phyloP scores from a whole-genome alignment of 2,797 vertebrate species.

The Argya squamiceps region DNA sequence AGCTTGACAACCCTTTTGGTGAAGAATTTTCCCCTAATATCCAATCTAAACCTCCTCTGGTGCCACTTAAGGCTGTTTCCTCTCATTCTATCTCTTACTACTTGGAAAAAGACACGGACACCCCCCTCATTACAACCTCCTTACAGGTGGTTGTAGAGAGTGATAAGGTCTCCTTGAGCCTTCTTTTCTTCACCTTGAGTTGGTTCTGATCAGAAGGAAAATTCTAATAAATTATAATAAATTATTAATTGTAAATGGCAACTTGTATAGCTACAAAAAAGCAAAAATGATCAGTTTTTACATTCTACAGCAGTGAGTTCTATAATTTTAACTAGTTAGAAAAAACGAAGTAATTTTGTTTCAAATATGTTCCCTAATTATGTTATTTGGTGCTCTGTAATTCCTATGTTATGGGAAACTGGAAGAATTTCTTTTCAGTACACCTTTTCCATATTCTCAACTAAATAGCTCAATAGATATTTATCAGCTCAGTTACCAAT shows the following conservation, averaged over 20 bases:
- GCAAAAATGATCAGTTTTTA: not conserved
- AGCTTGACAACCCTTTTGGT: not conserved
- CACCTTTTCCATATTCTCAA: not conserved
- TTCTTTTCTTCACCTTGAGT: not conserved
- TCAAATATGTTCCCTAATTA: not conserved
- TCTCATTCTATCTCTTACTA: not conserved
- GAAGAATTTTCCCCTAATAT: not conserved
- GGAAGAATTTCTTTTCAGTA: not conserved
- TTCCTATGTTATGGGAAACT: not conserved
- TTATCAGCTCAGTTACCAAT: not conserved
- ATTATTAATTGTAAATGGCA: not conserved
- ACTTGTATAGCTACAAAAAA: not conserved
- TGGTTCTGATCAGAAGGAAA: not conserved
- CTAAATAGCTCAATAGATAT: not conserved
- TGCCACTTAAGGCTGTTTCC: not conserved
- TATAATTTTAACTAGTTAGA: not conserved
- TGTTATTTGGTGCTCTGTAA: not conserved
- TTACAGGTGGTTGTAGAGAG: not conserved
- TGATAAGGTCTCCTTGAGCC: not conserved
- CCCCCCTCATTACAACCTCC: not conserved
- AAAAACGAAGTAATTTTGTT: not conserved
- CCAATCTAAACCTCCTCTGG: not conserved
- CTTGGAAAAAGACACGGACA: not conserved
- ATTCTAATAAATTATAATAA: not conserved
- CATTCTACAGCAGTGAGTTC: not conserved